A percentile compares a stretch with the other conserved stretches of the same genome.
Evolutionary conservation across 2,888 invertebrate genomes (phyloP).

Genomic region (Amphipyra berbera): DNA sequence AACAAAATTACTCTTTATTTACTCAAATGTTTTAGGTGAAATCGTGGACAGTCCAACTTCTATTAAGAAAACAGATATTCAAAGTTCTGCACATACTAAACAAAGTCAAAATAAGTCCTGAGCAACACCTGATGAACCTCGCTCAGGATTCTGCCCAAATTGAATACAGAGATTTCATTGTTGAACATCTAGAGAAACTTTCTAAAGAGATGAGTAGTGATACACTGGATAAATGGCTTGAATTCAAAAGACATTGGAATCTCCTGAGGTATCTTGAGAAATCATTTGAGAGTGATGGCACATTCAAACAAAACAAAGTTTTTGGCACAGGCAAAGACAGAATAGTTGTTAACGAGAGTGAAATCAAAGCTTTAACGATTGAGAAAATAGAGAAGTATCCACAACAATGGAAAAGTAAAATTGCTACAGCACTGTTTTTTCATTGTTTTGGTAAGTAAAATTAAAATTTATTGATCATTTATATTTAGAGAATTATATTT

Average conservation of each 20-base stretch:
- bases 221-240: constrained; percentile 73
- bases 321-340: constrained; percentile 81
- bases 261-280: constrained; percentile 82
- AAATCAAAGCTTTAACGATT: constrained; percentile 86
- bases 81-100: constrained; percentile 91
- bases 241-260: constrained; percentile 84
- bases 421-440: constrained; percentile 90
- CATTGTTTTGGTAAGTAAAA: constrained; percentile 88
- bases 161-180: constrained; percentile 91
- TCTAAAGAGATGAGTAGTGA: constrained; percentile 78
- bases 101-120: constrained; percentile 91
- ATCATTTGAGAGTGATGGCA: constrained; percentile 85
- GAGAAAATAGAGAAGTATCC: constrained; percentile 83
- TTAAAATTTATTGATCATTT: neutral
- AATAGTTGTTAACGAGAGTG: constrained; percentile 84
- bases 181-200: constrained; percentile 90
- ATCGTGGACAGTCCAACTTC: constrained; percentile 91
- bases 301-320: constrained; percentile 86
- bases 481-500: no score
- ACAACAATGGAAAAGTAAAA: constrained; percentile 88
- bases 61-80: constrained; percentile 91
- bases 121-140: constrained; percentile 88
- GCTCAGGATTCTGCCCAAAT: constrained; percentile 90
- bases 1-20: constrained; percentile 3
- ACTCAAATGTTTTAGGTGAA: constrained; percentile 84